Evolutionary conservation across 2,888 invertebrate species (phyloP).

Genomic region (Bimastos eiseni): DNA sequence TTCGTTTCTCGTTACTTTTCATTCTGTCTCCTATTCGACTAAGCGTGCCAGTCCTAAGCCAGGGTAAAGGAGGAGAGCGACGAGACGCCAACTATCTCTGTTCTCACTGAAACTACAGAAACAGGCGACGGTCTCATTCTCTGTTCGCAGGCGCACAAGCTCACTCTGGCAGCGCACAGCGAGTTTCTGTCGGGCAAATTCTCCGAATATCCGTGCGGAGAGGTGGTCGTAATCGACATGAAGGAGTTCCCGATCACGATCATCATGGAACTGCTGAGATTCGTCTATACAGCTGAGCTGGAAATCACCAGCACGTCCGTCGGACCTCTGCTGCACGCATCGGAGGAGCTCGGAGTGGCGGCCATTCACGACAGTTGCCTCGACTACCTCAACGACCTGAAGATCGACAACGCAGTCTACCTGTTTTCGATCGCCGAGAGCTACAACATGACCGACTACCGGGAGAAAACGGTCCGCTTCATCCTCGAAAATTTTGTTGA

Average conservation of each 20-base stretch:
- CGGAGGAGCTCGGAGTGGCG: conserved; percentile 46
- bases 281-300: conserved; percentile 49
- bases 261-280: conserved; percentile 46
- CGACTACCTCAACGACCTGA: conserved; percentile 44
- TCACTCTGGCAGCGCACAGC: conserved; percentile 50
- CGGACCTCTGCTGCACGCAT: conserved; percentile 46
- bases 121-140: neutral
- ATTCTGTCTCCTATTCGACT: neutral
- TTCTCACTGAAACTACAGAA: no score
- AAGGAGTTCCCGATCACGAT: conserved; percentile 45
- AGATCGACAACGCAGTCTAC: conserved; percentile 44
- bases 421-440: conserved; percentile 47
- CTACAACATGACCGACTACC: conserved; percentile 45
- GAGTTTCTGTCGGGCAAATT: conserved; percentile 45
- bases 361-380: conserved; percentile 44
- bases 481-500: conserved; percentile 45
- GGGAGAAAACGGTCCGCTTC: conserved; percentile 41
- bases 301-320: conserved; percentile 45
- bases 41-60: no score
- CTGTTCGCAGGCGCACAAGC: conserved; percentile 46
- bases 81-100: no score
- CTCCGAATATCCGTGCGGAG: conserved; percentile 34
- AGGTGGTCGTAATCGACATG: conserved; percentile 44
- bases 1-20: no score
- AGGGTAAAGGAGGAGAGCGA: no score